A percentile compares a stretch with the other conserved stretches of the same genome.
Evolutionary conservation across 2,113 vertebrate species (phyloP).

Genomic region (Caranx melampygus): DNA sequence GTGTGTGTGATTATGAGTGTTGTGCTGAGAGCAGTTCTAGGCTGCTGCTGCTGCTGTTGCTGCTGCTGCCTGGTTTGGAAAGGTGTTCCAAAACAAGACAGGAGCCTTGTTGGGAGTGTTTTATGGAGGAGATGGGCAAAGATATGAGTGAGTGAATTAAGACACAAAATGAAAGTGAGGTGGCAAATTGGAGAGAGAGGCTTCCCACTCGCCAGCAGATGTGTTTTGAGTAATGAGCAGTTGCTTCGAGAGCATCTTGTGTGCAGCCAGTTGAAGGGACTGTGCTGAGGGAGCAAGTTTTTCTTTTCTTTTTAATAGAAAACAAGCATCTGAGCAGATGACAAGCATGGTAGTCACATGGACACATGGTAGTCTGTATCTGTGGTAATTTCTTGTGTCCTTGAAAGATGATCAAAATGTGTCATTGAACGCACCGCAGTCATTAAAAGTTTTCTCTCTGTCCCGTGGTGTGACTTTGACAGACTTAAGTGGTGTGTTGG

Average conservation of each 20-base stretch:
- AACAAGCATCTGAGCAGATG: slow-evolving; percentile 5
- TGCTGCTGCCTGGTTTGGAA: slow-evolving; percentile 13
- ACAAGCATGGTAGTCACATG: neutral
- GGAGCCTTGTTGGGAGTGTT: slow-evolving; percentile 10
- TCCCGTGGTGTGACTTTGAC: neutral
- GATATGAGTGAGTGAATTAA: slow-evolving; percentile 30
- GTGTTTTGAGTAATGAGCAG: slow-evolving; percentile 67
- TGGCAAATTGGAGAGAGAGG: slow-evolving; percentile 22
- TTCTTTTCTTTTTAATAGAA: slow-evolving; percentile 14
- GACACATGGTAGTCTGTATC: neutral
- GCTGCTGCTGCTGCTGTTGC: slow-evolving; percentile 5
- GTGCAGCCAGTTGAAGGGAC: slow-evolving; percentile 52
- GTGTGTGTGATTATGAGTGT: slow-evolving; percentile 36
- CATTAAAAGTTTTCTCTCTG: slow-evolving; percentile 29
- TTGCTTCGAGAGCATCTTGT: slow-evolving; percentile 54
- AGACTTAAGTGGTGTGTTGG: neutral
- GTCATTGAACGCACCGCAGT: neutral
- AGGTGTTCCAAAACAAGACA: neutral
- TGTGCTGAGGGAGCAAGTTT: slow-evolving; percentile 64
- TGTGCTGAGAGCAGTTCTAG: slow-evolving; percentile 34
- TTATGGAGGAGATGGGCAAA: slow-evolving; percentile 4
- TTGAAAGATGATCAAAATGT: neutral
- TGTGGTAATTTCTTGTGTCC: slow-evolving; percentile 3
- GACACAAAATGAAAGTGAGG: slow-evolving; percentile 46
- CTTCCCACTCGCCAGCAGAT: slow-evolving; percentile 50